phyloP scores from a whole-genome alignment of 2,888 invertebrate genomes.

The Phasia obesa region DNA sequence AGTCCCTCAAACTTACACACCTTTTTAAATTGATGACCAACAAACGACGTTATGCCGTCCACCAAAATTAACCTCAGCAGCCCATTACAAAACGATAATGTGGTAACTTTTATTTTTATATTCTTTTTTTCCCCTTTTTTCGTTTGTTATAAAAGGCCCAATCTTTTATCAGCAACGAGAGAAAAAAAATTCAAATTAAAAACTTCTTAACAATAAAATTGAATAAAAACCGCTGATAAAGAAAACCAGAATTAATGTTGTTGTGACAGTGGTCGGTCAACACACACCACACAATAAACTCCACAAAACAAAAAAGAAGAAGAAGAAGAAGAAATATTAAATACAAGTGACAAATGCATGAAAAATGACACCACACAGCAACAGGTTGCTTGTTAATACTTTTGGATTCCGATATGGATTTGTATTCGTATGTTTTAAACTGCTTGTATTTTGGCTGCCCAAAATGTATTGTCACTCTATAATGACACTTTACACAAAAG shows the following conservation, averaged over 20 bases:
- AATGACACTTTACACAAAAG: conserved; percentile 67
- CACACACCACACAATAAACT: conserved; percentile 52
- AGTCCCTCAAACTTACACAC: conserved; percentile 33
- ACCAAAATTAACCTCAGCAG: conserved; percentile 66
- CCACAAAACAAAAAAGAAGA: background rate
- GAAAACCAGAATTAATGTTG: conserved; percentile 62
- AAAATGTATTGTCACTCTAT: conserved; percentile 44
- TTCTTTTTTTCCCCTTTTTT: background rate
- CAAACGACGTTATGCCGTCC: background rate
- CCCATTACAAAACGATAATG: conserved; percentile 64
- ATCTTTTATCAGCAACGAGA: too few species aligned
- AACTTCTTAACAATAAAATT: conserved; percentile 45
- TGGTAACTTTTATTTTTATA: conserved; percentile 35
- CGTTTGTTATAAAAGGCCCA: background rate
- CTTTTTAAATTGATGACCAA: conserved; percentile 49
- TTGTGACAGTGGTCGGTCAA: conserved; percentile 11
- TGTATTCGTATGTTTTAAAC: background rate
- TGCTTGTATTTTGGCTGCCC: background rate
- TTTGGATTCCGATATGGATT: conserved; percentile 1
- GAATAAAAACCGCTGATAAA: conserved; percentile 48
- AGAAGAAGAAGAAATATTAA: conserved; percentile 39
- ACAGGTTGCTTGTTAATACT: conserved; percentile 62
- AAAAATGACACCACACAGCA: conserved; percentile 70
- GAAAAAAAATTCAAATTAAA: conserved; percentile 28
- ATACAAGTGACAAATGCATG: conserved; percentile 70